Evolutionary conservation across 2,797 vertebrate species (phyloP).

Genomic region (Caiman crocodilus): DNA sequence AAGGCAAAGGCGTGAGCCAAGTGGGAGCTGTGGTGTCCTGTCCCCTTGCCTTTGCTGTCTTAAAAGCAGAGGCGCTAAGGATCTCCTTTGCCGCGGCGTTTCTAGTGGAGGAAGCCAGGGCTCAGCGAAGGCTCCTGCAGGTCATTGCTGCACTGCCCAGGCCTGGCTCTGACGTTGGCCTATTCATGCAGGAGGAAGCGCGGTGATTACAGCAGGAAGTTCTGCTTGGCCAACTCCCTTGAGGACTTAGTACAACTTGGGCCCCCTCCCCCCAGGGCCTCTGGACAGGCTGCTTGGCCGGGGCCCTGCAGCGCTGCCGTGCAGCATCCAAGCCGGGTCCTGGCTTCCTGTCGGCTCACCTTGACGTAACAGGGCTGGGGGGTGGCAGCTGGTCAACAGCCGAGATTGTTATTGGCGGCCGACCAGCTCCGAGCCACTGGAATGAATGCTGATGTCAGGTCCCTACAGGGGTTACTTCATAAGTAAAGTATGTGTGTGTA

Average conservation of each 20-base stretch:
- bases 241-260: neutral
- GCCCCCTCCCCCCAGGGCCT: neutral
- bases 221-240: neutral
- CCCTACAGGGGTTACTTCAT: constrained; percentile 40
- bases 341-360: neutral
- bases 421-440: neutral
- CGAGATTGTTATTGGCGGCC: constrained; percentile 5
- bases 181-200: constrained; percentile 51
- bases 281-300: neutral
- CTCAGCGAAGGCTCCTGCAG: neutral
- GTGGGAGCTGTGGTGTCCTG: neutral
- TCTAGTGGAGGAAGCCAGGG: neutral
- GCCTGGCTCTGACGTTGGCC: neutral
- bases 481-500: neutral
- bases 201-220: constrained; percentile 39
- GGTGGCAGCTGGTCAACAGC: neutral
- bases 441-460: constrained; percentile 1
- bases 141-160: neutral
- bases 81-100: fast-evolving
- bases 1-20: neutral
- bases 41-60: neutral
- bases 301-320: neutral
- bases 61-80: fast-evolving
- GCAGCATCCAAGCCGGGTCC: neutral
- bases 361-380: neutral